Percentiles rank a stretch among this genome's conserved stretches.
Evolutionary conservation across 1,140 invertebrate species (phyloP).

Genomic region (Aricia agestis): DNA sequence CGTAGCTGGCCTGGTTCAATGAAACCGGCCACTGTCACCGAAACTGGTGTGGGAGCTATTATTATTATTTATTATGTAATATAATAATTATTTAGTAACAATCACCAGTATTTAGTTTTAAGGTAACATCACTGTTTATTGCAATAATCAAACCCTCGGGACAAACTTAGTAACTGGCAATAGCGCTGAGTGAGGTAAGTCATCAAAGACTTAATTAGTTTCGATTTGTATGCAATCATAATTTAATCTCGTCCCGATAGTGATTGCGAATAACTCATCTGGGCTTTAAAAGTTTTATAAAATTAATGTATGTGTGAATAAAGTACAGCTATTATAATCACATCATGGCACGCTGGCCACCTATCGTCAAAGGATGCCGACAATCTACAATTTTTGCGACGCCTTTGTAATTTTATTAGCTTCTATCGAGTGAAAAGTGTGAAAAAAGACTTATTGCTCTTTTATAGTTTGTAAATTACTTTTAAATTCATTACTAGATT

Average conservation of each 20-base stretch:
- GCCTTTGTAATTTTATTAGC: constrained; percentile 48
- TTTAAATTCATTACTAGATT: background rate
- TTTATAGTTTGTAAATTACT: background rate
- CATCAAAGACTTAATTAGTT: constrained; percentile 56
- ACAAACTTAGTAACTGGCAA: constrained; percentile 19
- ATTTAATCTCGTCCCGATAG: constrained; percentile 49
- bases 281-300: constrained; percentile 22
- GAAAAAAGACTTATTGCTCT: background rate
- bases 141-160: too few species aligned
- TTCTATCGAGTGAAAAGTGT: constrained; percentile 45
- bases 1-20: too few species aligned
- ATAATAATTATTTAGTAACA: too few species aligned
- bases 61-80: too few species aligned
- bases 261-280: constrained; percentile 45
- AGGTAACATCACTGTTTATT: too few species aligned
- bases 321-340: constrained; percentile 73
- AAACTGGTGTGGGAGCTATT: too few species aligned
- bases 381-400: constrained; percentile 63
- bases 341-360: constrained; percentile 64
- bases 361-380: constrained; percentile 69
- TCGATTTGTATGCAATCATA: constrained; percentile 39
- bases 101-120: too few species aligned
- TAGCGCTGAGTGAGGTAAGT: constrained; percentile 47
- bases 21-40: too few species aligned
- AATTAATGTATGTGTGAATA: constrained; percentile 51